phyloP scores from a whole-genome alignment of 2,113 vertebrate species.

The Orycteropus afer region DNA sequence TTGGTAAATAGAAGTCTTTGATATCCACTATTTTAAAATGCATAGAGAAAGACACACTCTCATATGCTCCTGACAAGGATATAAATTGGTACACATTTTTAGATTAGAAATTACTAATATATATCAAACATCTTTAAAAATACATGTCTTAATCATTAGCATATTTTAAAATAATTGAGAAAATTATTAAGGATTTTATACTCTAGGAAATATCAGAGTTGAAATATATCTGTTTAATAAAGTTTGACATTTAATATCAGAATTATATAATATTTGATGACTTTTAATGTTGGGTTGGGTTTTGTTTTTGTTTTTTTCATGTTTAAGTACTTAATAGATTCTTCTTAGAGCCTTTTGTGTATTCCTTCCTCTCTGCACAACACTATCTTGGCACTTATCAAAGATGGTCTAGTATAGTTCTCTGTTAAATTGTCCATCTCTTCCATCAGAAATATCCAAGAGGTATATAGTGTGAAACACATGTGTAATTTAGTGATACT shows the following conservation, averaged over 20 bases:
- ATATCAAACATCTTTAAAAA: not conserved
- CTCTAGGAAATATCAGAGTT: slow-evolving; percentile 12
- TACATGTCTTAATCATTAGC: not conserved
- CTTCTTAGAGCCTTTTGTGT: not conserved
- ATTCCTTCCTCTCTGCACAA: not conserved
- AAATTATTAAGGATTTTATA: not conserved
- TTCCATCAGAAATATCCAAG: not conserved
- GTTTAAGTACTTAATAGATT: not conserved
- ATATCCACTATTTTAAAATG: not conserved
- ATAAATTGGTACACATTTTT: not conserved
- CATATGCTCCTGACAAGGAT: not conserved
- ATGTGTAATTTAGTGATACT: no score
- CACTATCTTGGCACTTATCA: not conserved
- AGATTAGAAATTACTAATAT: slow-evolving; percentile 6
- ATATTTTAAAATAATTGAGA: not conserved
- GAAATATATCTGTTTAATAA: not conserved
- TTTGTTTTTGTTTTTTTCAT: not conserved
- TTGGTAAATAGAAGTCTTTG: not conserved
- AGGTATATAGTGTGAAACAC: not conserved
- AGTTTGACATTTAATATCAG: not conserved
- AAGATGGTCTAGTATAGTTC: not conserved
- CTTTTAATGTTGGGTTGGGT: not conserved
- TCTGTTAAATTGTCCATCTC: not conserved
- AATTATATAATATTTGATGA: not conserved
- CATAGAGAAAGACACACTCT: not conserved